A percentile compares a stretch with the other conserved stretches of the same genome.
Evolutionary conservation across 2,888 invertebrate species (phyloP).

Genomic region (Clistopyga incitator): DNA sequence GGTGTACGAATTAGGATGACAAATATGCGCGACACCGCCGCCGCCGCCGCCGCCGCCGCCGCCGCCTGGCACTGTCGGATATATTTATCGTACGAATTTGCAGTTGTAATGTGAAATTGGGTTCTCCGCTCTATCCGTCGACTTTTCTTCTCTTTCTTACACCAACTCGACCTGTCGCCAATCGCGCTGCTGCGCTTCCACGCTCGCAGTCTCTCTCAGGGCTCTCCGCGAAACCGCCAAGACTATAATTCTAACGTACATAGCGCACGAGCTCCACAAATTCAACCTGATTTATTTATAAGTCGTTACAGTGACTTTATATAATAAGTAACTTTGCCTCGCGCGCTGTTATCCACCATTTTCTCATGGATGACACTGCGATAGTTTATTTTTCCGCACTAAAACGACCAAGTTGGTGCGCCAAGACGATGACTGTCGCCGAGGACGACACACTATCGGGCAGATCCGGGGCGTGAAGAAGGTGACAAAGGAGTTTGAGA

Average conservation of each 20-base stretch:
- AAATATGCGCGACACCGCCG: constrained; percentile 48
- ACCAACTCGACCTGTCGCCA: not conserved
- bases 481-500: constrained; percentile 55
- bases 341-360: not conserved
- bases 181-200: not conserved
- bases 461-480: constrained; percentile 41
- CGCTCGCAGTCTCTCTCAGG: not conserved
- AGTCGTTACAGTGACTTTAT: not conserved
- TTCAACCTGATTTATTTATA: not conserved
- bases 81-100: constrained; percentile 54
- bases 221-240: not conserved
- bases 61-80: constrained; percentile 52
- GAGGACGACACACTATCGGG: constrained; percentile 33
- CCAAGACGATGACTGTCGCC: constrained; percentile 47
- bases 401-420: constrained; percentile 27
- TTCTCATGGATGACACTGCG: not conserved
- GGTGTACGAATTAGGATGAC: constrained; percentile 49
- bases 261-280: not conserved
- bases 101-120: constrained; percentile 51
- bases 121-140: constrained; percentile 8
- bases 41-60: constrained; percentile 55
- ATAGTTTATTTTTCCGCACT: not conserved
- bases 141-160: constrained; percentile 1
- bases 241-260: constrained; percentile 12
- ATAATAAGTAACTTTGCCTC: not conserved